Conservation (phyloP, 2,888 invertebrate species). For the Melanotus villosus region DNA sequence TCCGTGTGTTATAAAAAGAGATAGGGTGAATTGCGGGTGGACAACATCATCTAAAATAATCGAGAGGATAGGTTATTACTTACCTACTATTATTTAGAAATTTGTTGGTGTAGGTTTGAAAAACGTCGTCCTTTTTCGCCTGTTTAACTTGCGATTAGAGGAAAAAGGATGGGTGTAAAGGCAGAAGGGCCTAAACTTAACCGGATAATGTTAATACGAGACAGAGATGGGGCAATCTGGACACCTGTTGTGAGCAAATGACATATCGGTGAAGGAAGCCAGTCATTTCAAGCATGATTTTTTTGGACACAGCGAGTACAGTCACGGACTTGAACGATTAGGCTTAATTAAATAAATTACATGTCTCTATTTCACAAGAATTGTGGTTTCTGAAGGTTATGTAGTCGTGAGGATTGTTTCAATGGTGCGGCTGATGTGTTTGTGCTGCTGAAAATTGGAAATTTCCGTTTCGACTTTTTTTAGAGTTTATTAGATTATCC, state of each 20-base stretch:
- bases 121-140: slow-evolving; percentile 28
- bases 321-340: slow-evolving; percentile 67
- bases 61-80: slow-evolving; percentile 30
- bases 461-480: not conserved
- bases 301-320: slow-evolving; percentile 61
- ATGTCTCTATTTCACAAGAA: slow-evolving; percentile 67
- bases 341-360: slow-evolving; percentile 68
- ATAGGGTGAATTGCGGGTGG: slow-evolving; percentile 40
- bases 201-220: too few relatives aligned
- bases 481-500: not conserved
- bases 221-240: slow-evolving; percentile 52
- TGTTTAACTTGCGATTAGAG: slow-evolving; percentile 20
- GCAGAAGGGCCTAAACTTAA: not conserved
- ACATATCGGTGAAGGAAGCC: slow-evolving; percentile 65
- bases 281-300: slow-evolving; percentile 63
- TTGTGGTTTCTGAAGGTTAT: slow-evolving; percentile 62
- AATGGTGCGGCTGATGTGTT: slow-evolving; percentile 41
- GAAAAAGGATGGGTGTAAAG: not conserved
- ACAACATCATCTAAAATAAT: not conserved
- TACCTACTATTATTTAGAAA: slow-evolving; percentile 45
- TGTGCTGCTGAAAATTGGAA: slow-evolving; percentile 27
- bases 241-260: slow-evolving; percentile 66
- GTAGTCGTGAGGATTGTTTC: slow-evolving; percentile 52
- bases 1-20: slow-evolving; percentile 33
- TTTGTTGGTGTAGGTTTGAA: slow-evolving; percentile 28